These are phyloP conservation scores for Achlya flavicornis DNA, from an alignment of 2,888 invertebrate genomes.

Conservation along the genomic window DNA sequence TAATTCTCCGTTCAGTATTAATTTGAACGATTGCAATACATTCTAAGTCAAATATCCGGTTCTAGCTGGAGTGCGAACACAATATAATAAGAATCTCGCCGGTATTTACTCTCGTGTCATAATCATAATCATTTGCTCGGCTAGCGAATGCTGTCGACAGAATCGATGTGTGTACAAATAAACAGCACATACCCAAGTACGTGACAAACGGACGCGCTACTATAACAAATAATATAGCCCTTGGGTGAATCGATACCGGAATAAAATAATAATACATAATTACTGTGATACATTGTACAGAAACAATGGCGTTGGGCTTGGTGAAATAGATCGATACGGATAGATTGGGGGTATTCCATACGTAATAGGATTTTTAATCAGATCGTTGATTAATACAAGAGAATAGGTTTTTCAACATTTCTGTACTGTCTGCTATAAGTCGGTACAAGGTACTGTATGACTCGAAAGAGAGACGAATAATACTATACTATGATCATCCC, in stretches of 20 bases:
- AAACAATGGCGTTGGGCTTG: not conserved
- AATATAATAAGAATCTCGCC: not conserved
- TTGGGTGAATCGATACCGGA: not conserved
- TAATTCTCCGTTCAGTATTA: not conserved
- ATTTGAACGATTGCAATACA: not conserved
- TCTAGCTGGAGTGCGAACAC: not conserved
- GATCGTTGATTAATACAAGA: constrained; percentile 3
- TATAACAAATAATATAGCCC: not conserved
- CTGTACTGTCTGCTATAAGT: not conserved
- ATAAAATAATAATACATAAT: not conserved
- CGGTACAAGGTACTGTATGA: too few species aligned
- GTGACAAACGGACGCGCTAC: not conserved
- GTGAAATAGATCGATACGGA: constrained; percentile 6
- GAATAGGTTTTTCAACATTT: not conserved
- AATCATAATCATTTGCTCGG: constrained; percentile 5
- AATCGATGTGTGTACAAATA: constrained; percentile 1
- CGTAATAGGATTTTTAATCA: not conserved
- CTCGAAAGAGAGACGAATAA: not conserved
- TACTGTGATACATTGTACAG: constrained; percentile 1
- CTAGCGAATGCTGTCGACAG: not conserved
- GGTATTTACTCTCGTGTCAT: constrained; percentile 2
- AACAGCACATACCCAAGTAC: not conserved
- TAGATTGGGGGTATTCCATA: constrained; percentile 1
- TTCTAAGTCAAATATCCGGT: not conserved
- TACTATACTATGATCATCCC: not conserved